phyloP scores from a whole-genome alignment of 2,113 vertebrate species.

The Anas platyrhynchos region DNA sequence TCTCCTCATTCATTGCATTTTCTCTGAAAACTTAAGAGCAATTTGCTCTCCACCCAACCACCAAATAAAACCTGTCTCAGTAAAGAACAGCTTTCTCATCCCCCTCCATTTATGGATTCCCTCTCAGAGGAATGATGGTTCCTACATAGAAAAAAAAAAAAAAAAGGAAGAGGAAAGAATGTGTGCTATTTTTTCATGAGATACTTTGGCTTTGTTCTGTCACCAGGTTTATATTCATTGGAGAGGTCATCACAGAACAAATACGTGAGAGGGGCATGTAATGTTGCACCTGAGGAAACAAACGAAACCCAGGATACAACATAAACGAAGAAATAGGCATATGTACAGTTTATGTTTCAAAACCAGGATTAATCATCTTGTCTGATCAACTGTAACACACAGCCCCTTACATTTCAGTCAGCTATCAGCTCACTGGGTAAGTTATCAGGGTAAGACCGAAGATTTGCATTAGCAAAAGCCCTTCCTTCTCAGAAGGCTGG shows the following conservation, averaged over 20 bases:
- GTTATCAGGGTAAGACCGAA: background rate
- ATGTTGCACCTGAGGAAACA: background rate
- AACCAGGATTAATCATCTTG: background rate
- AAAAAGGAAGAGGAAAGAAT: background rate
- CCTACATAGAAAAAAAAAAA: background rate
- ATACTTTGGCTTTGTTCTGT: background rate
- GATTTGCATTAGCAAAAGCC: background rate
- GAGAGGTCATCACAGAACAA: background rate
- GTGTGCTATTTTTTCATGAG: background rate
- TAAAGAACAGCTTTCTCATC: background rate
- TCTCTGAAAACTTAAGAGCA: background rate
- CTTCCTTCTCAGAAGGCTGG: background rate
- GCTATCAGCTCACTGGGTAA: background rate
- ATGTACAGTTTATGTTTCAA: background rate
- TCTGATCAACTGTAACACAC: background rate
- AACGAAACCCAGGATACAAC: background rate
- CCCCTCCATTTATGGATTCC: background rate
- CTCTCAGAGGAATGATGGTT: background rate
- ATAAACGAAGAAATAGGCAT: background rate
- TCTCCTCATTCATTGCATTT: background rate
- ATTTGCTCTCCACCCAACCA: background rate
- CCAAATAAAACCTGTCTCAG: background rate
- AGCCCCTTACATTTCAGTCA: accelerated
- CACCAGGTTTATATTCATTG: background rate
- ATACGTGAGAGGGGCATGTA: background rate